Base-by-base conservation (phyloP, 1,140 invertebrate genomes). In the Papilio aristodemus region DNA sequence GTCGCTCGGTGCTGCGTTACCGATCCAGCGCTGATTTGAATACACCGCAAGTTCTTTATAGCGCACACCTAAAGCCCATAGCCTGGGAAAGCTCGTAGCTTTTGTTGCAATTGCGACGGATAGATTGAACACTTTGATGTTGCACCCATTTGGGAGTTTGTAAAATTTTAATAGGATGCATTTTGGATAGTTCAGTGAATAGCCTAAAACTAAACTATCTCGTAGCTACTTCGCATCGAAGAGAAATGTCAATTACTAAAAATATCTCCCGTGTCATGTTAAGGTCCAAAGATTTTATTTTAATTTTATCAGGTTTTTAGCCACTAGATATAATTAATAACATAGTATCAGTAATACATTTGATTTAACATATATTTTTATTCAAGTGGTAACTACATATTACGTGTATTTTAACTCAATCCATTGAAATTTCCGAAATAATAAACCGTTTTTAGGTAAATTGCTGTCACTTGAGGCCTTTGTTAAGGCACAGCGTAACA, bases 21-120 rank as follows among this genome's bases (percentile, higher is more conserved):
- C 71, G 76, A 83, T 76, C 71, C 70, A 74, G 71, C 76, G 73
- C 78, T 84, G 79, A 84, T 84, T 84, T 76, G 79, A 81, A 84
- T 81, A 81, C 75, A 84, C 81, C 81, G 75, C 81, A 84, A 81
- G 67, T 73, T 72, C 69, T 75, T 73, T 73, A 71, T 71, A 60
- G 54, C 67, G 62, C 58, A 39, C 60, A 68, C 66, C 64, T 41
- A 37, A n/a, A 38, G 19, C 46, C 43, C 4, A 50, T 22, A 41
- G 37, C 60, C 36, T 63, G 60, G 38, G 60, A 63, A 63, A 63
- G 22, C 38, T 39, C 19, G n/a, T 54, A 54, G 10, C 46, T 54
- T 32, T 54, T 13, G 19, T 10, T 25, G 46, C 19, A 54, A 10
- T 54, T 54, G 10, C 46, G 46, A 54, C 9, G 6, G n/a, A 14